Evolutionary conservation across 2,888 invertebrate species (phyloP), one percentile per base, ranked within the genome.

Genomic region (Andrena chrysosceles): DNA sequence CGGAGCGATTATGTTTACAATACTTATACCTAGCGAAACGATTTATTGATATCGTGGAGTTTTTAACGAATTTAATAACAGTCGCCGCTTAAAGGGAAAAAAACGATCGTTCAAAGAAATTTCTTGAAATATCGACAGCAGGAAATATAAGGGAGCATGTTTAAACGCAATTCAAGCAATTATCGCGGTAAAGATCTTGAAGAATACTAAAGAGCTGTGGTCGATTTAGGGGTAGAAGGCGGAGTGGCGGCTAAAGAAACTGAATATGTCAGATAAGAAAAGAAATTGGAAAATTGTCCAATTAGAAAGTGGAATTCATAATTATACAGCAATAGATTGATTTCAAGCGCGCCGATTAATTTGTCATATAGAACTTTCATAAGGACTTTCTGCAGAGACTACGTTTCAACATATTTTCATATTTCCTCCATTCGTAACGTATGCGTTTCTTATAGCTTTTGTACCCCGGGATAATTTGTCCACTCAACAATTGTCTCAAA

Each of bases 401-500:
- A 84, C 73, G 74, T 82, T 87, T 80, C 52, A 70, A 79, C 52
- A 73, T 85, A 85, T 84, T 81, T 85, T 84, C 72, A 75, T 78
- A 81, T 84, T 71, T 86, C 81, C 81, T 84, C 73, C 81, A 79
- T 87, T 86, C 74, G 75, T 82, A 81, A 81, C 79, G 81, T 88
- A 89, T 90, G 90, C 90, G 89, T 91, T 86, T 89, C 90, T 91
- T 89, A 88, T 89, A 87, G 88, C 91, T 74, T 84, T 85, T 83
- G 73, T 71, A 79, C 70, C 78, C 75, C 54, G 86, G 59, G 31
- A 82, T 85, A 85, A 89, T 89, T 91, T 91, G 89, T 90, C 90
- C 91, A 91, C 87, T 90, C 85, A 91, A 91, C 90, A 92, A 87
- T 92, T 93, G 92, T 93, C 91, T 91, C 90, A 89, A 91, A 90